These are phyloP conservation scores for Hapalemur alaotrensis DNA, from an alignment of 2,797 vertebrate genomes.

Conservation along the genomic window DNA sequence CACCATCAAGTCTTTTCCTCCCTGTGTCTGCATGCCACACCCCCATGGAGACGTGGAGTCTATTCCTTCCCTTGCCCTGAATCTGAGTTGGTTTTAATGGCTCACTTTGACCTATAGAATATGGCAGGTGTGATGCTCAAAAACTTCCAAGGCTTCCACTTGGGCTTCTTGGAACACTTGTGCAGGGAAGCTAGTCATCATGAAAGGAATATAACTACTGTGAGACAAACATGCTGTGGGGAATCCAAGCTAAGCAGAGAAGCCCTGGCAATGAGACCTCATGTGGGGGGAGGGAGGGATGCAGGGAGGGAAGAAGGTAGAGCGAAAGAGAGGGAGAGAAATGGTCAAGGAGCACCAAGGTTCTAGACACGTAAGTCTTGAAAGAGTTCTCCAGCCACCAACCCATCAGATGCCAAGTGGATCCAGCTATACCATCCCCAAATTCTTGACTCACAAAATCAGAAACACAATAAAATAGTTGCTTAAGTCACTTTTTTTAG, in stretches of 20 bases:
- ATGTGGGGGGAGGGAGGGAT: not conserved
- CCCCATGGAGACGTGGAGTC: not conserved
- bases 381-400: not conserved
- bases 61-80: not conserved
- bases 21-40: not conserved
- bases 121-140: not conserved
- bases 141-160: not conserved
- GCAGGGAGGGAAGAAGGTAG: not conserved
- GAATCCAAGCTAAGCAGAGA: not conserved
- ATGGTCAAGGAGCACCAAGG: not conserved
- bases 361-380: not conserved
- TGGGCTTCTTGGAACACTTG: not conserved
- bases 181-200: not conserved
- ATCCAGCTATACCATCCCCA: not conserved
- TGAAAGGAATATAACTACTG: not conserved
- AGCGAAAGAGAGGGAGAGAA: not conserved
- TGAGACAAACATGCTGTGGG: not conserved
- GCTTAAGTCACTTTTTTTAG: not conserved
- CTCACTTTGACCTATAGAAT: not conserved
- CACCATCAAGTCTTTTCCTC: fast-evolving
- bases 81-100: not conserved
- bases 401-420: not conserved
- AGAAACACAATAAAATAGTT: not conserved
- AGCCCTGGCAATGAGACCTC: not conserved
- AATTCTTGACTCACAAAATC: not conserved